Conservation (phyloP, 2,888 invertebrate species). For the Siphlonurus alternatus region DNA sequence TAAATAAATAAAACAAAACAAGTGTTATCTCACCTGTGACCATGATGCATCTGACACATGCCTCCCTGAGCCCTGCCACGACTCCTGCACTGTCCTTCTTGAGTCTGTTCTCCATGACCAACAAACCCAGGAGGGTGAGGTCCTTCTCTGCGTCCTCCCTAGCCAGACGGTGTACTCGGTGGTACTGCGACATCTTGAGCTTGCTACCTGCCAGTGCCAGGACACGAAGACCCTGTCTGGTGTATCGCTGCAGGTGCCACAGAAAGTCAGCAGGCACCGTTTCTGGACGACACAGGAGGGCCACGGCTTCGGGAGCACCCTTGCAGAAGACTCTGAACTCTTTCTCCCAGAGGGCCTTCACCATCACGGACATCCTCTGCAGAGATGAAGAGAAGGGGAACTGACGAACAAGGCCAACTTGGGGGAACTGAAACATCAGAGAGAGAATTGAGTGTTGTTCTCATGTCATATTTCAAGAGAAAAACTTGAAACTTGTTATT, state of each 20-base stretch:
- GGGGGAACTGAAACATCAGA: constrained; percentile 25
- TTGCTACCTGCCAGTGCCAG: constrained; percentile 72
- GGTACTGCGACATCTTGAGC: constrained; percentile 43
- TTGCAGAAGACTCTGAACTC: constrained; percentile 73
- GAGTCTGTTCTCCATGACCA: constrained; percentile 87
- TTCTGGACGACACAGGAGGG: constrained; percentile 54
- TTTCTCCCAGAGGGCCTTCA: constrained; percentile 51
- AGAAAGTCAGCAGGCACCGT: constrained; percentile 68
- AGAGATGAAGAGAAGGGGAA: constrained; percentile 75
- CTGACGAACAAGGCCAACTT: constrained; percentile 70
- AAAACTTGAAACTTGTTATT: constrained; percentile 5
- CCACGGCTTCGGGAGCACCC: constrained; percentile 85
- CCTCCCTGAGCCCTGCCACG: constrained; percentile 60
- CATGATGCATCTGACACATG: constrained; percentile 88
- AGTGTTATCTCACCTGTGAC: constrained; percentile 68
- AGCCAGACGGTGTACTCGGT: constrained; percentile 54
- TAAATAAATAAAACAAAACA: too few relatives aligned
- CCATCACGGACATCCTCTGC: constrained; percentile 82
- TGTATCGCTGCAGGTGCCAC: constrained; percentile 62
- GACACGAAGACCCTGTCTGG: constrained; percentile 84
- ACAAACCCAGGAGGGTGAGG: constrained; percentile 67
- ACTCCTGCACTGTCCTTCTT: constrained; percentile 76
- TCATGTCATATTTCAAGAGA: constrained; percentile 28
- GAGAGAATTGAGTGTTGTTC: constrained; percentile 14
- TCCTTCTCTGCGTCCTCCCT: constrained; percentile 68